Conservation (phyloP, 2,797 vertebrate species). For the Apogon hyalosoma region DNA sequence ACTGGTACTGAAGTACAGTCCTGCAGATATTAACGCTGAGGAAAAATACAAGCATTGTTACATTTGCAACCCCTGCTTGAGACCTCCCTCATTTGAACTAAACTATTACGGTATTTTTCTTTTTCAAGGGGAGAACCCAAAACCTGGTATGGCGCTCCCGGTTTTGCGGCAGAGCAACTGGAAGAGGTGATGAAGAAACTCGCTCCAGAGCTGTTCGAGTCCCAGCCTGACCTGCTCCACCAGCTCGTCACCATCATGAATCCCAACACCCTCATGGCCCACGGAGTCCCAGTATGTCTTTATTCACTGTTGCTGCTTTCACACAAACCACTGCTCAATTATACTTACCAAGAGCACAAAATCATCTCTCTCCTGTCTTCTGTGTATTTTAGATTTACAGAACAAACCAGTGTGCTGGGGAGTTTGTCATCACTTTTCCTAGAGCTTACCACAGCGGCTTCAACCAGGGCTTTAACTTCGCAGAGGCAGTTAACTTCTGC, state of each 20-base stretch:
- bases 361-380: slow-evolving; percentile 4
- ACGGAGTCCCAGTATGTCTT: slow-evolving; percentile 91
- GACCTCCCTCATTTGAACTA: not conserved
- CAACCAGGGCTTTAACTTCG: slow-evolving; percentile 99
- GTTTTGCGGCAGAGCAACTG: slow-evolving; percentile 94
- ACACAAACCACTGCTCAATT: not conserved
- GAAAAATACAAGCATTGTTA: not conserved
- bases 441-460: slow-evolving; percentile 98
- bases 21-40: not conserved
- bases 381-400: slow-evolving; percentile 89
- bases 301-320: not conserved
- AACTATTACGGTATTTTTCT: not conserved
- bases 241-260: slow-evolving; percentile 98
- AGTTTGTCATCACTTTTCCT: slow-evolving; percentile 98
- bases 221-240: slow-evolving; percentile 94
- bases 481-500: slow-evolving; percentile 98
- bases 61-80: not conserved
- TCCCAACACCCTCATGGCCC: slow-evolving; percentile 94
- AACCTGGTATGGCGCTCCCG: slow-evolving; percentile 98
- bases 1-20: slow-evolving; percentile 84
- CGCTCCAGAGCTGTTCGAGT: slow-evolving; percentile 95
- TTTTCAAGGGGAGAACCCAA: slow-evolving; percentile 95
- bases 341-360: not conserved
- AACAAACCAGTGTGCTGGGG: slow-evolving; percentile 97
- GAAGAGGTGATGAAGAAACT: slow-evolving; percentile 98